phyloP scores from a whole-genome alignment of 1,140 invertebrate species.

The Onthophagus taurus region DNA sequence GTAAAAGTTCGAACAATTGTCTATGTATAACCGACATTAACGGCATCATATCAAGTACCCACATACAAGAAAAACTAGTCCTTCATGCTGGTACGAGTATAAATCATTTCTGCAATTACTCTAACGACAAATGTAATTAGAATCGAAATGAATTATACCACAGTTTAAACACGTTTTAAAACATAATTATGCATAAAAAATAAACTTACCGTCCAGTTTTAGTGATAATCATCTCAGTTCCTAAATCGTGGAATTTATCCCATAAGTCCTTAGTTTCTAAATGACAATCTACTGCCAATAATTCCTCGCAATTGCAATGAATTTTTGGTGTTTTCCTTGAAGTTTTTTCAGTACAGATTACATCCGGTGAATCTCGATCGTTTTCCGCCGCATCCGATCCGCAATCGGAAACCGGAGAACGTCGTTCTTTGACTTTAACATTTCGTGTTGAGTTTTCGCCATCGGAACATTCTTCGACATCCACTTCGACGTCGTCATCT shows the following conservation, averaged over 20 bases:
- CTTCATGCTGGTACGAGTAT: too few species aligned
- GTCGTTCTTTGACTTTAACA: conserved; percentile 26
- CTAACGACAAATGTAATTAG: too few species aligned
- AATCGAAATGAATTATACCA: too few species aligned
- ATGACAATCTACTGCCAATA: conserved; percentile 75
- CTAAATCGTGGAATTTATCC: conserved; percentile 89
- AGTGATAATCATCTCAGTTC: conserved; percentile 98
- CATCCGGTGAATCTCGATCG: conserved; percentile 33
- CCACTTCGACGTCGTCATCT: conserved; percentile 36
- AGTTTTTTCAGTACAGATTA: conserved; percentile 21
- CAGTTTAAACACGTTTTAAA: too few species aligned
- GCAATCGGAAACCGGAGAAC: conserved; percentile 33
- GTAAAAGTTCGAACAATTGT: too few species aligned
- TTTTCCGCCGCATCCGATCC: conserved; percentile 32
- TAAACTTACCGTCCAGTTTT: conserved; percentile 92
- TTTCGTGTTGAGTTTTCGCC: conserved; percentile 24
- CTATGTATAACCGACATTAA: too few species aligned
- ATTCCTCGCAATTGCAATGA: conserved; percentile 72
- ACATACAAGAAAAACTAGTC: too few species aligned
- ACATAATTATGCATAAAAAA: too few species aligned
- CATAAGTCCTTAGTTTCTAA: conserved; percentile 89
- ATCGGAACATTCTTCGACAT: conserved; percentile 37
- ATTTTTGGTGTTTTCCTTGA: conserved; percentile 36
- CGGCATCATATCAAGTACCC: too few species aligned
- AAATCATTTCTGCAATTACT: too few species aligned